Percentiles rank a stretch among this genome's conserved stretches.
Evolutionary conservation across 2,888 invertebrate genomes (phyloP).

Genomic region (Parelbella ahira): DNA sequence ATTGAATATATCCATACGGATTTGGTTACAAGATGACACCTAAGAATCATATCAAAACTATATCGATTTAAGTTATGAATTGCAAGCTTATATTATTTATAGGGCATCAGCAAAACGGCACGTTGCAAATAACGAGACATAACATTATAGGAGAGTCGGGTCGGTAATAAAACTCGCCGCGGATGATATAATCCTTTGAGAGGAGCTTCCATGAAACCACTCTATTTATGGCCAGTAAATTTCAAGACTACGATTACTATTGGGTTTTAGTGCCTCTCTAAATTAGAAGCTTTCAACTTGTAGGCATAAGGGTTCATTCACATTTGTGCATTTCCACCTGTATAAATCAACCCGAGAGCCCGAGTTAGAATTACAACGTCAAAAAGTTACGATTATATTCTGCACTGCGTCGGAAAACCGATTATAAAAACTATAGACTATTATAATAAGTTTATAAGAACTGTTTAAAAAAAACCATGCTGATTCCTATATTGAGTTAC

Average conservation of each 20-base stretch:
- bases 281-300: constrained; percentile 15
- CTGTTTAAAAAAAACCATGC: too few relatives aligned
- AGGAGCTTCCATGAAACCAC: constrained; percentile 21
- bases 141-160: constrained; percentile 1
- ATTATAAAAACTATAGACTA: too few relatives aligned
- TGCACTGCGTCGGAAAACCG: too few relatives aligned
- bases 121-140: constrained; percentile 6
- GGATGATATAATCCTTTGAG: constrained; percentile 21
- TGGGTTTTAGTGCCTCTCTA: constrained; percentile 12
- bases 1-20: too few relatives aligned
- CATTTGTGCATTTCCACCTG: background rate
- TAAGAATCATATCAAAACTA: too few relatives aligned
- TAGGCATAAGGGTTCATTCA: background rate
- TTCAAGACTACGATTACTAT: constrained; percentile 15
- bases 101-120: constrained; percentile 9
- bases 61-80: constrained; percentile 4
- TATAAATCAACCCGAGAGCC: too few relatives aligned
- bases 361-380: too few relatives aligned
- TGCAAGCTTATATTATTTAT: constrained; percentile 6
- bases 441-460: too few relatives aligned
- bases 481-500: too few relatives aligned
- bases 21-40: too few relatives aligned
- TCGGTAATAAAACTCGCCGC: constrained; percentile 16
- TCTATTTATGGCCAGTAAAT: constrained; percentile 26
- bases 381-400: too few relatives aligned